Conservation (phyloP, 2,797 vertebrate genomes). For the Meriones psammophilus region DNA sequence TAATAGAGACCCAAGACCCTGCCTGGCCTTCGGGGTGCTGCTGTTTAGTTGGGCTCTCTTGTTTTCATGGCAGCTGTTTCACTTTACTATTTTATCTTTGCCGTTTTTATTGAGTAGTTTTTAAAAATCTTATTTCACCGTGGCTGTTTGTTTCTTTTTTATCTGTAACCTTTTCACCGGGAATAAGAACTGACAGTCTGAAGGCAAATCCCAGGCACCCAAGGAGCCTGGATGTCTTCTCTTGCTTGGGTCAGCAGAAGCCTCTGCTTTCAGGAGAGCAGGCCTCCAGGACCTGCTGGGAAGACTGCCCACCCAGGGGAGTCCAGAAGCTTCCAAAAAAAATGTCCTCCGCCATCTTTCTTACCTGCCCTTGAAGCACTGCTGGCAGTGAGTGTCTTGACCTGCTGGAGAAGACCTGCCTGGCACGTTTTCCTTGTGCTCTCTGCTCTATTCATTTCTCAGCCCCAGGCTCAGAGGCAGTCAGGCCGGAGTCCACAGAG, state of each 20-base stretch:
- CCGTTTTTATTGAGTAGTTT: conserved; percentile 72
- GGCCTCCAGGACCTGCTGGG: not conserved
- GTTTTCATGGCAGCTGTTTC: not conserved
- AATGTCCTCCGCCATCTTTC: not conserved
- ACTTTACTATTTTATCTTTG: conserved; percentile 72
- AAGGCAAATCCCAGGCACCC: not conserved
- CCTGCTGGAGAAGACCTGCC: not conserved
- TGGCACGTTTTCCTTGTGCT: no score
- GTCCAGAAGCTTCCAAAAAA: not conserved
- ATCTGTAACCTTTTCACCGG: conserved; percentile 37
- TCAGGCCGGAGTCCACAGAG: no score
- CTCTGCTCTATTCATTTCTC: not conserved
- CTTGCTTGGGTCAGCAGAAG: not conserved
- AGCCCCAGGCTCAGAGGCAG: fast-evolving
- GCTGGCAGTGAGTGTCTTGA: not conserved
- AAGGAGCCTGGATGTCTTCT: not conserved
- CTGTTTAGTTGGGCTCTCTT: not conserved
- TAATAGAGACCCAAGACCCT: not conserved
- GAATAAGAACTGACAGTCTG: conserved; percentile 47
- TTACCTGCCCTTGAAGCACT: no score
- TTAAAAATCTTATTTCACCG: conserved; percentile 17
- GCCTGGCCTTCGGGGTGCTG: conserved; percentile 35
- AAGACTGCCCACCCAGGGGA: fast-evolving
- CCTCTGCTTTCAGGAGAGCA: fast-evolving
- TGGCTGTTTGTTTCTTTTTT: conserved; percentile 47